Percentiles rank a stretch among this genome's conserved stretches.
Conservation (phyloP, 1,140 invertebrate species). For the Drosophila pruinosa region DNA sequence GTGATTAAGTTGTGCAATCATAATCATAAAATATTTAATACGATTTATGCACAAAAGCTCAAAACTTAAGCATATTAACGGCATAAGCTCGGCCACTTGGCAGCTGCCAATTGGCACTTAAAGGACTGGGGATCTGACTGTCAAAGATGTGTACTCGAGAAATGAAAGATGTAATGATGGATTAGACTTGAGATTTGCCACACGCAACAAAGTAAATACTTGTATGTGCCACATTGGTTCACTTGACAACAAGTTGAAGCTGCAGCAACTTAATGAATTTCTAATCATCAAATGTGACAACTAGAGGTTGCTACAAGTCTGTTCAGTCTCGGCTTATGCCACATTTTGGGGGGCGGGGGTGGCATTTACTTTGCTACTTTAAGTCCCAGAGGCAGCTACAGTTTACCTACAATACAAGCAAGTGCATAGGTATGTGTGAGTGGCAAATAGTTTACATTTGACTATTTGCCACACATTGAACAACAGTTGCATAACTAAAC, state of each 20-base stretch:
- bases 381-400: conserved; percentile 39
- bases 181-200: conserved; percentile 11
- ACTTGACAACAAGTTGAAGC: conserved; percentile 34
- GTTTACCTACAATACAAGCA: conserved; percentile 3
- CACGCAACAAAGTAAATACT: no score
- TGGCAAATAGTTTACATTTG: conserved; percentile 68
- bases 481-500: conserved; percentile 60
- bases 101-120: neutral
- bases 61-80: neutral
- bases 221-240: conserved; percentile 27
- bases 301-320: conserved; percentile 9
- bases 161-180: conserved; percentile 5
- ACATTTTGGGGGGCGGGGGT: no score
- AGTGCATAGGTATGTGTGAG: neutral
- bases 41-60: no score
- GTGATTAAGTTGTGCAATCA: no score
- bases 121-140: neutral
- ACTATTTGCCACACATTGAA: conserved; percentile 77
- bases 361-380: conserved; percentile 65
- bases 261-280: conserved; percentile 47
- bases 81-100: neutral
- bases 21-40: no score
- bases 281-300: conserved; percentile 44
- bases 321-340: neutral
- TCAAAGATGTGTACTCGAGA: no score